Evolutionary conservation across 2,888 invertebrate genomes (phyloP).

Genomic region (Chrysina gloriosa): DNA sequence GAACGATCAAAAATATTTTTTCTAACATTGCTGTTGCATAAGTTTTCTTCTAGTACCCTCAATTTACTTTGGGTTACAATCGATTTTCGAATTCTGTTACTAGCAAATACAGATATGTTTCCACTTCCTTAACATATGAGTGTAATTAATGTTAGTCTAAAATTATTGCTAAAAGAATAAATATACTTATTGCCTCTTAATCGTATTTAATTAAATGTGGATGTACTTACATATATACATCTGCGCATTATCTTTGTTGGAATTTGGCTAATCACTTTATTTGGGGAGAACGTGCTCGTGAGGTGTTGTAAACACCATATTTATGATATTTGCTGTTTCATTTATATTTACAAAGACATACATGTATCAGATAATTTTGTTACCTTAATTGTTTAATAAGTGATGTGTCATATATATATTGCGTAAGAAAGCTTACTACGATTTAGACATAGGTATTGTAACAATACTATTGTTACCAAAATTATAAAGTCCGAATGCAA

Average conservation of each 20-base stretch:
- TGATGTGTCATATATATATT: not conserved
- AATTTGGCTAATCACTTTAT: slow-evolving; percentile 5
- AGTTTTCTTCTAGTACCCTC: too few species aligned
- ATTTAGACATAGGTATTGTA: not conserved
- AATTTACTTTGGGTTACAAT: too few species aligned
- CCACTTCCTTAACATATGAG: too few species aligned
- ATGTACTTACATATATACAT: not conserved
- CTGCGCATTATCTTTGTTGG: not conserved
- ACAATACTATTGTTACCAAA: too few species aligned
- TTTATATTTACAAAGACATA: slow-evolving; percentile 13
- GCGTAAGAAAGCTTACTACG: not conserved
- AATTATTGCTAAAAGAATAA: not conserved
- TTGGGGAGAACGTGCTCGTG: slow-evolving; percentile 3
- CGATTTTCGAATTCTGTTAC: too few species aligned
- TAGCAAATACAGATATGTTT: too few species aligned
- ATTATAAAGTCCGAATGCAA: too few species aligned
- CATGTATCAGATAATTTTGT: not conserved
- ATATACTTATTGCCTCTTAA: not conserved
- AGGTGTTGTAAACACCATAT: slow-evolving; percentile 10
- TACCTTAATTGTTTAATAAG: not conserved
- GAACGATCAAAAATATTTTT: too few species aligned
- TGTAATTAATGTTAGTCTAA: too few species aligned
- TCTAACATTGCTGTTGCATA: too few species aligned
- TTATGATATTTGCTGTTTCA: slow-evolving; percentile 20
- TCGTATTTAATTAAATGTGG: not conserved